Conservation (phyloP, 2,113 vertebrate genomes). For the Sylvietta virens region DNA sequence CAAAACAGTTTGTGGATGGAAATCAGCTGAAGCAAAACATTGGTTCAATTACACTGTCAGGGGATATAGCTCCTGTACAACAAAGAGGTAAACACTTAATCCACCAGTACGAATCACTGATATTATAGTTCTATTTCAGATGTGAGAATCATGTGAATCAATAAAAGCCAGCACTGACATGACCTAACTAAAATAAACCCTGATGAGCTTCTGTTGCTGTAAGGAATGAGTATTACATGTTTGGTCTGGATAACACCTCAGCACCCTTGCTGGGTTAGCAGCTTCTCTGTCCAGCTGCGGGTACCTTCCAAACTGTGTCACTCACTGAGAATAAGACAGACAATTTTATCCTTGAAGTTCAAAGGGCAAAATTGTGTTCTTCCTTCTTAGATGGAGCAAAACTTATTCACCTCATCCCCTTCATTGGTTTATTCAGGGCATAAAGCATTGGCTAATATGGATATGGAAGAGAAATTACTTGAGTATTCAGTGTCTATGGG, state of each 20-base stretch:
- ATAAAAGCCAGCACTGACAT: conserved; percentile 8
- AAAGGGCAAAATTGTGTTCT: not conserved
- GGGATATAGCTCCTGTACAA: conserved; percentile 1
- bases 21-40: conserved; percentile 59
- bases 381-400: not conserved
- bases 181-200: conserved; percentile 29
- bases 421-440: not conserved
- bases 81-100: conserved; percentile 30
- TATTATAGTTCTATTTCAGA: conserved; percentile 30
- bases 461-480: not conserved
- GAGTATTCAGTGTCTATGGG: not conserved
- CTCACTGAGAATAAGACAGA: not conserved
- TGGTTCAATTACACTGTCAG: conserved; percentile 25
- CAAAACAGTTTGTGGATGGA: conserved; percentile 58
- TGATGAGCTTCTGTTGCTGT: not conserved
- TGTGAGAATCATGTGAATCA: conserved; percentile 30
- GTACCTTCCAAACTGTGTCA: not conserved
- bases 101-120: not conserved
- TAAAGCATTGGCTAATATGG: not conserved
- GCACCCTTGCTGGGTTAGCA: not conserved
- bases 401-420: not conserved
- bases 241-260: not conserved
- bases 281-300: not conserved
- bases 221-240: not conserved
- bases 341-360: not conserved